These are phyloP conservation scores for Osmerus eperlanus DNA, from an alignment of 2,113 vertebrate species.

Conservation along the genomic window DNA sequence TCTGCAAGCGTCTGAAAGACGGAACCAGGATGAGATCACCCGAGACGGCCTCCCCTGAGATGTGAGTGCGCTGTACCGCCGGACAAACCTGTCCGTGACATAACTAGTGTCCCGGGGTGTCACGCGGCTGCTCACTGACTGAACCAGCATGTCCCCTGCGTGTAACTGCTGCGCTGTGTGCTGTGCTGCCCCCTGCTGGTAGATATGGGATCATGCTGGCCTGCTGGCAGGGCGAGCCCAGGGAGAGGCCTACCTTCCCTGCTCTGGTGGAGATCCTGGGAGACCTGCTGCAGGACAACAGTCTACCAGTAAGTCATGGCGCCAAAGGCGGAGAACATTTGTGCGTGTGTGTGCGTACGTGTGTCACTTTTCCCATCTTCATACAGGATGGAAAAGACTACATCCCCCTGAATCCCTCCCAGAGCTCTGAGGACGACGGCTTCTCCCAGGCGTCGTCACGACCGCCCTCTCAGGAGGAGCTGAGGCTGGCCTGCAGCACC, in stretches of 20 bases:
- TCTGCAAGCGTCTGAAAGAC: conserved; percentile 90
- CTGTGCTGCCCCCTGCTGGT: conserved; percentile 57
- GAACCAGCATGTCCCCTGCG: too few relatives aligned
- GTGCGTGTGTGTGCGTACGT: neutral
- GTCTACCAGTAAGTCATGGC: conserved; percentile 76
- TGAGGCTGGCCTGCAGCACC: conserved; percentile 79
- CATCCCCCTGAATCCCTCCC: conserved; percentile 78
- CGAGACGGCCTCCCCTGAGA: conserved; percentile 91
- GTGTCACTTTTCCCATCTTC: neutral
- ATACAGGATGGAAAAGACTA: conserved; percentile 82
- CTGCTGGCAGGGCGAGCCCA: conserved; percentile 94
- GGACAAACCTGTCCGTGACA: too few relatives aligned
- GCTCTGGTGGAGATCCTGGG: conserved; percentile 91
- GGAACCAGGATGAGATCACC: conserved; percentile 94
- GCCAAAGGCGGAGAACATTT: neutral
- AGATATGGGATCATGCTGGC: conserved; percentile 95
- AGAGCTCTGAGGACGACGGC: conserved; percentile 89
- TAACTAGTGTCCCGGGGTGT: too few relatives aligned
- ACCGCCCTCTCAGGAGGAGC: conserved; percentile 79
- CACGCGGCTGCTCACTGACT: too few relatives aligned
- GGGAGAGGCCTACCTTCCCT: conserved; percentile 86
- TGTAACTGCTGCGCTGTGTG: conserved; percentile 25
- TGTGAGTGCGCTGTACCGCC: conserved; percentile 70
- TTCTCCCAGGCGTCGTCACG: conserved; percentile 86
- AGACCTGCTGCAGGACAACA: conserved; percentile 87